Conservation (phyloP, 2,113 vertebrate genomes). For the Microcebus tavaratra region DNA sequence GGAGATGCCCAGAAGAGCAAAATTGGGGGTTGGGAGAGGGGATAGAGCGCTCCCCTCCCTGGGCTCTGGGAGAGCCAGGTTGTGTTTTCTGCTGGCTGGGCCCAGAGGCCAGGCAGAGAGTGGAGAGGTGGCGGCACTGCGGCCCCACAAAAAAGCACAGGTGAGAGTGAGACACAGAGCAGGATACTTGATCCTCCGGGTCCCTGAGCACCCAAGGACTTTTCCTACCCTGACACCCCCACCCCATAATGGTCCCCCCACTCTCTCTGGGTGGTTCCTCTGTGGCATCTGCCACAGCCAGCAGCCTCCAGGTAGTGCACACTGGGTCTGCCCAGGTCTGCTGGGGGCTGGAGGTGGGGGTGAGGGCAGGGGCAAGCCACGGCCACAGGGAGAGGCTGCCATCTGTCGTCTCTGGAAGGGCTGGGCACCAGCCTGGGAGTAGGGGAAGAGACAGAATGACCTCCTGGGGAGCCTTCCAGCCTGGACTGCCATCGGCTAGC, state of each 20-base stretch:
- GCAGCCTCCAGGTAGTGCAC: not conserved
- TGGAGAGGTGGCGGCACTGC: not conserved
- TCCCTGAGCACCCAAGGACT: not conserved
- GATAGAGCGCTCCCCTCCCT: not conserved
- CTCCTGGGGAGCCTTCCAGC: not conserved
- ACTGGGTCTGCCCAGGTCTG: not conserved
- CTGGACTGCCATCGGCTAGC: not conserved
- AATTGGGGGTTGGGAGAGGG: no score
- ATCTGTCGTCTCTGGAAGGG: not conserved
- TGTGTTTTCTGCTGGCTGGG: not conserved
- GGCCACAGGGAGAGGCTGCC: not conserved
- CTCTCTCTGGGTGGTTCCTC: not conserved
- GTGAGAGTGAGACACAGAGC: not conserved
- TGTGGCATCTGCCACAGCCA: not conserved
- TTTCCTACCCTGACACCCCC: no score
- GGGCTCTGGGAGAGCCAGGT: not conserved
- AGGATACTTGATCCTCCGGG: not conserved
- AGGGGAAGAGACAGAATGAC: not conserved
- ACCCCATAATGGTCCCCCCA: no score
- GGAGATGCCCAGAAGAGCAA: not conserved
- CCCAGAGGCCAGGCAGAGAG: not conserved
- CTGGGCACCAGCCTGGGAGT: not conserved
- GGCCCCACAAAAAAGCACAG: not conserved
- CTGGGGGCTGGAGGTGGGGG: not conserved
- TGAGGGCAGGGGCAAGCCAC: not conserved